Base-by-base conservation (phyloP, 2,888 invertebrate genomes). In the Electrophaes corylata region DNA sequence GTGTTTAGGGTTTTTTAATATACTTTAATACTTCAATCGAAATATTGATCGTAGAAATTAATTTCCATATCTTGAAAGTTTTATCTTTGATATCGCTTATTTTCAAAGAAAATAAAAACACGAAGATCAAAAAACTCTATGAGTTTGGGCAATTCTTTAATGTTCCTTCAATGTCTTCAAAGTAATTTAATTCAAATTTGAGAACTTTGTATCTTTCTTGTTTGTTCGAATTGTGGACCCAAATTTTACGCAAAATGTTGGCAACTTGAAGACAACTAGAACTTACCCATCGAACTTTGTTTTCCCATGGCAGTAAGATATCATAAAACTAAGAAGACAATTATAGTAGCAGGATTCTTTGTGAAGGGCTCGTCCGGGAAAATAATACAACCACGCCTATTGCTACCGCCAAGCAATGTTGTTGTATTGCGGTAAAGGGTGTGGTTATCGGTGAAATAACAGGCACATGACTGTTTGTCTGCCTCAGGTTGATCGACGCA, bases 141-240 rank as follows among this genome's bases (percentile, higher is more conserved):
- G 18, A 48, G 26, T 41, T 33, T 19, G 14, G 41, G 20, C 41
- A 43, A 20, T 31, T 50, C 26, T 35, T 35, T 46, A 49, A 41
- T 41, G 37, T 23, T 48, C 12, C 47, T 48, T 35, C 47, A 26
- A 26, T 39, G 35, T 51, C 41, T 51, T 43, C 23, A 6, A 31
- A 44, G 44, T 51, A 53, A 46, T 53, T 31, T 45, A 45, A 52
- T 45, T 54, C 47, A 44, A 35, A 35, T 43, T 46, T 45, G 23
- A 29, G 14, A 55, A 43, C 48, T 37, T 55, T 20, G 16, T 33
- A 40, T 23, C 35, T 23, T 23, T 43, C 18, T 41, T 35, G 47
- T 55, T 55, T 54, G 33, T 55, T 37, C 11, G 14, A 35, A 48
- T 48, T 55, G 47, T 47, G 55, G 47, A 44, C 51, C 20, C 39